Conservation (phyloP, 2,797 vertebrate species). For the Adelosebastes latens region DNA sequence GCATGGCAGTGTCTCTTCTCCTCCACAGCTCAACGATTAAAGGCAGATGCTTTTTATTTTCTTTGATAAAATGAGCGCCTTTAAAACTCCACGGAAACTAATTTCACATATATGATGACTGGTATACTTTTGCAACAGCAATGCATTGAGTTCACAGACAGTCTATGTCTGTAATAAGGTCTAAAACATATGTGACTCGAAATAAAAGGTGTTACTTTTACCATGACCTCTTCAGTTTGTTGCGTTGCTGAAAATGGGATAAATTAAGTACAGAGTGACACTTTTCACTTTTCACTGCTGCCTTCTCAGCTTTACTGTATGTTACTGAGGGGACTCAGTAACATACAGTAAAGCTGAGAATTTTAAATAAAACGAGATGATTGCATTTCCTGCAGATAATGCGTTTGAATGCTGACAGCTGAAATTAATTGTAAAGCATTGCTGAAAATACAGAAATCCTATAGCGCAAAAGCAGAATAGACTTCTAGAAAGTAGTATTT, state of each 20-base stretch:
- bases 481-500: no score
- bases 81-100: constrained; percentile 7
- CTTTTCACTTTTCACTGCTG: no score
- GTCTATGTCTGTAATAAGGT: not conserved
- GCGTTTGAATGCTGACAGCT: no score
- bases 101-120: not conserved
- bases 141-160: not conserved
- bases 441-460: no score
- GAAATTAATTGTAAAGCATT: no score
- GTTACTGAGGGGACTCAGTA: no score
- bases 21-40: not conserved
- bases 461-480: no score
- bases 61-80: not conserved
- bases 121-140: not conserved
- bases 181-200: not conserved
- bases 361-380: no score
- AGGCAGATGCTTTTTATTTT: not conserved
- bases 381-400: no score
- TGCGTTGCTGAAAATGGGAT: not conserved
- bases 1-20: not conserved
- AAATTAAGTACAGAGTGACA: not conserved
- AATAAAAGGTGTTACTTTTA: no score
- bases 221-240: not conserved
- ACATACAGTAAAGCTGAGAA: no score
- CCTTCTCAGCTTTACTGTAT: no score